Conservation (phyloP, 2,797 vertebrate species). For the Botia almorhae region DNA sequence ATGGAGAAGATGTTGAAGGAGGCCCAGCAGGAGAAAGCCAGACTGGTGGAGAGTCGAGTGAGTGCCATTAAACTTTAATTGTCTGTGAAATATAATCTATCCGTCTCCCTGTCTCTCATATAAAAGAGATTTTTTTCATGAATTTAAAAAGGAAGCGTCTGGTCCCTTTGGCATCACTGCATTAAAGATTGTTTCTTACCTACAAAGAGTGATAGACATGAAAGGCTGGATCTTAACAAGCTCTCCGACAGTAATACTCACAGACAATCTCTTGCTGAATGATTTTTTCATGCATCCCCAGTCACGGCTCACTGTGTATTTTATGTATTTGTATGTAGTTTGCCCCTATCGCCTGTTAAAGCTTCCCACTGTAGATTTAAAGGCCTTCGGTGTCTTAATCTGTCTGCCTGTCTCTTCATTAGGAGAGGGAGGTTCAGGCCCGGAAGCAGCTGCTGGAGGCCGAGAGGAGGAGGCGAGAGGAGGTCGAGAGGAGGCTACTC, state of each 20-base stretch:
- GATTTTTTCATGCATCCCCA: slow-evolving; percentile 59
- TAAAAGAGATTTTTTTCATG: slow-evolving; percentile 54
- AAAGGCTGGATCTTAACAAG: slow-evolving; percentile 65
- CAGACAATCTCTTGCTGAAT: slow-evolving; percentile 58
- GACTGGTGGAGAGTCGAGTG: slow-evolving; percentile 91
- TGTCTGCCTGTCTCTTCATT: slow-evolving; percentile 62
- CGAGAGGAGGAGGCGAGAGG: slow-evolving; percentile 89
- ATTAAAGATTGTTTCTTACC: slow-evolving; percentile 57
- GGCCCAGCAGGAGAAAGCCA: slow-evolving; percentile 90
- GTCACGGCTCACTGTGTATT: slow-evolving; percentile 54
- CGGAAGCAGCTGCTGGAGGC: slow-evolving; percentile 91
- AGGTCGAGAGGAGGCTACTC: slow-evolving; percentile 89
- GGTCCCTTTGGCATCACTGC: slow-evolving; percentile 50
- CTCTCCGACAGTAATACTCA: slow-evolving; percentile 60
- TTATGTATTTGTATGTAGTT: slow-evolving; percentile 77
- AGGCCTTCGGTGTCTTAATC: slow-evolving; percentile 57
- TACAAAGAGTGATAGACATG: slow-evolving; percentile 62
- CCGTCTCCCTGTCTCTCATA: slow-evolving; percentile 31
- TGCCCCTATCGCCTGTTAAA: slow-evolving; percentile 68
- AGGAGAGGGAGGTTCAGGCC: slow-evolving; percentile 92
- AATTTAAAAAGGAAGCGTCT: slow-evolving; percentile 56
- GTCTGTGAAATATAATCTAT: slow-evolving; percentile 59
- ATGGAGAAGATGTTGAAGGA: slow-evolving; percentile 98
- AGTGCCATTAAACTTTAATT: slow-evolving; percentile 68
- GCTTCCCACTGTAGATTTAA: slow-evolving; percentile 68